Evolutionary conservation across 2,888 invertebrate species (phyloP).

Genomic region (Tetragonisca angustula): DNA sequence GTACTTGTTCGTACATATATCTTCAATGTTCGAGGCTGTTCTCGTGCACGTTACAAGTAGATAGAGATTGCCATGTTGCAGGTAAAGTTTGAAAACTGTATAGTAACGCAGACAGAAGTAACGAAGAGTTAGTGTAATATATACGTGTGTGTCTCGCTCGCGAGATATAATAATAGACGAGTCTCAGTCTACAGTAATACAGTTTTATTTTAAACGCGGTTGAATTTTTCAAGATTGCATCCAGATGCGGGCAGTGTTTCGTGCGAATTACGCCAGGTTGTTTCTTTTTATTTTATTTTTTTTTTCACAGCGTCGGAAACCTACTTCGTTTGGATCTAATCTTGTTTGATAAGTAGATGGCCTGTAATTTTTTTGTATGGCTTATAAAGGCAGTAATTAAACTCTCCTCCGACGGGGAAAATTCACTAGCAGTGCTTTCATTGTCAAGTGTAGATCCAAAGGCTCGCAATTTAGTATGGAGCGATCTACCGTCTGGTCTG

Average conservation of each 20-base stretch:
- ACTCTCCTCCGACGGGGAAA: slow-evolving; percentile 18
- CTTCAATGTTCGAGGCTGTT: neutral
- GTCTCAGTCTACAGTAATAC: neutral
- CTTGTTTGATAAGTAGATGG: slow-evolving; percentile 5
- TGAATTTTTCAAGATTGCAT: neutral
- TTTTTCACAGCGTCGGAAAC: neutral
- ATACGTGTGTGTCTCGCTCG: neutral
- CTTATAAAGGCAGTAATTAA: slow-evolving; percentile 7
- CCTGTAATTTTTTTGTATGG: slow-evolving; percentile 34
- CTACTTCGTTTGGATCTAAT: slow-evolving; percentile 2
- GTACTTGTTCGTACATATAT: neutral
- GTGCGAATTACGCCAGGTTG: neutral
- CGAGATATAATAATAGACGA: neutral
- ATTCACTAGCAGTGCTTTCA: slow-evolving; percentile 60
- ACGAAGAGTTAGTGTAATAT: neutral
- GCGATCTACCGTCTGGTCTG: neutral
- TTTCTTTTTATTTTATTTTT: no score
- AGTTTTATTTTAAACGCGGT: slow-evolving; percentile 6
- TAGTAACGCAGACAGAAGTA: neutral
- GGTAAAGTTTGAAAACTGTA: neutral
- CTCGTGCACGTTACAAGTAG: neutral
- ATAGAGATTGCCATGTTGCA: neutral
- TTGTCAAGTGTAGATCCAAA: slow-evolving; percentile 42
- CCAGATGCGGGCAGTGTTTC: neutral
- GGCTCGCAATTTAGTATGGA: neutral